A percentile compares a stretch with the other conserved stretches of the same genome.
These are phyloP conservation scores for Rhyacophila brunnea DNA, from an alignment of 1,140 invertebrate species.

Conservation along the genomic window DNA sequence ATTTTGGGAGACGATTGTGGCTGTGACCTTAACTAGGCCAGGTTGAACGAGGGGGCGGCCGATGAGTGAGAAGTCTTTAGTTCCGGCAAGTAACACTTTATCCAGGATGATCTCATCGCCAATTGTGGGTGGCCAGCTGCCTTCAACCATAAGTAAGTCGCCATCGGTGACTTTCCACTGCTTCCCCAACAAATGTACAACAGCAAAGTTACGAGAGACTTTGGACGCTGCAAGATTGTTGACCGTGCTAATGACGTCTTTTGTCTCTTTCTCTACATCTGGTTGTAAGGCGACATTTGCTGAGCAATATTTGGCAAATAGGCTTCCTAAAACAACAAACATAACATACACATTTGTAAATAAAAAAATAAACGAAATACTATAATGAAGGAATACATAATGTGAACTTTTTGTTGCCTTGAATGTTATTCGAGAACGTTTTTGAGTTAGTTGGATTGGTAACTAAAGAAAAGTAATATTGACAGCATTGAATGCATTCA, in stretches of 20 bases:
- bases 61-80: constrained; percentile 82
- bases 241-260: constrained; percentile 47
- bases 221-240: constrained; percentile 48
- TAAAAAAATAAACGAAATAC: too few species aligned
- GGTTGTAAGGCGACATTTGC: neutral
- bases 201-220: constrained; percentile 79
- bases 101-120: constrained; percentile 83
- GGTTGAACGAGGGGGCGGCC: constrained; percentile 78
- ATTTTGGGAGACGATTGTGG: constrained; percentile 88
- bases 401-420: too few species aligned
- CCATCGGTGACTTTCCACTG: constrained; percentile 86
- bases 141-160: constrained; percentile 81
- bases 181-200: constrained; percentile 78
- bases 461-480: too few species aligned
- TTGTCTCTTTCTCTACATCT: constrained; percentile 37
- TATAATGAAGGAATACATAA: too few species aligned
- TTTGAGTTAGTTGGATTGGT: too few species aligned
- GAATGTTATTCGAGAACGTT: too few species aligned
- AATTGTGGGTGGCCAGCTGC: constrained; percentile 78
- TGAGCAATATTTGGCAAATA: constrained; percentile 12
- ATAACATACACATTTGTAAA: too few species aligned
- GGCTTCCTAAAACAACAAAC: constrained; percentile 9
- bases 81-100: constrained; percentile 83
- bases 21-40: constrained; percentile 73
- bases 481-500: too few species aligned